These are phyloP conservation scores for Amazona finschi DNA, from an alignment of 2,797 vertebrate genomes.

Conservation along the genomic window DNA sequence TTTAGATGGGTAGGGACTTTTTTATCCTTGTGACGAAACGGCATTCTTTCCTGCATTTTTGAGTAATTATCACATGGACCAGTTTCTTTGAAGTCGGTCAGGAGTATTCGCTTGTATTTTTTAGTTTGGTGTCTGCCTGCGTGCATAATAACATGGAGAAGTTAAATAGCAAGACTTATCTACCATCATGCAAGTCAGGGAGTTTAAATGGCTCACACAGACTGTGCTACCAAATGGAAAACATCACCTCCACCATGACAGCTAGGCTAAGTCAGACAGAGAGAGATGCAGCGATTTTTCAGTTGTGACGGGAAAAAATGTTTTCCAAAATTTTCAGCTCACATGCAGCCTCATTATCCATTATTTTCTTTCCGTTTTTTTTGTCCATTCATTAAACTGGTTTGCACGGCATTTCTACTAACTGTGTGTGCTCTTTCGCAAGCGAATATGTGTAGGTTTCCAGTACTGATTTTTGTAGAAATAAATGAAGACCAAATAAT, in stretches of 20 bases:
- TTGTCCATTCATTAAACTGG: background rate
- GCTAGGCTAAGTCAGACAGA: background rate
- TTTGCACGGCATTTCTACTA: background rate
- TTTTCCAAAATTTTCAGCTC: background rate
- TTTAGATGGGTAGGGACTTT: background rate
- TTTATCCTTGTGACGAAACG: background rate
- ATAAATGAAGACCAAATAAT: background rate
- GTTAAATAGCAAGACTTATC: background rate
- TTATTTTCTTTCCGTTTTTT: background rate
- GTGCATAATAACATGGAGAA: background rate
- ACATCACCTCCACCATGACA: background rate
- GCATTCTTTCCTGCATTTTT: background rate
- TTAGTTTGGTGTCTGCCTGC: background rate
- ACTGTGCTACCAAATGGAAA: background rate
- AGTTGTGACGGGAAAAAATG: background rate
- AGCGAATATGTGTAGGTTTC: background rate
- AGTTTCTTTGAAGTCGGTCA: background rate
- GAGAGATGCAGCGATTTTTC: background rate
- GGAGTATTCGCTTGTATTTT: background rate
- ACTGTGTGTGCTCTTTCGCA: background rate
- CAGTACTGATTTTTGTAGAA: background rate
- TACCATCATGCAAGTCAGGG: background rate
- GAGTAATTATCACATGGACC: background rate
- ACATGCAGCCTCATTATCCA: background rate
- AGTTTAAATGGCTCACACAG: background rate